These are phyloP conservation scores for Pantelozetes paolii DNA, from an alignment of 2,888 invertebrate species.

Conservation along the genomic window DNA sequence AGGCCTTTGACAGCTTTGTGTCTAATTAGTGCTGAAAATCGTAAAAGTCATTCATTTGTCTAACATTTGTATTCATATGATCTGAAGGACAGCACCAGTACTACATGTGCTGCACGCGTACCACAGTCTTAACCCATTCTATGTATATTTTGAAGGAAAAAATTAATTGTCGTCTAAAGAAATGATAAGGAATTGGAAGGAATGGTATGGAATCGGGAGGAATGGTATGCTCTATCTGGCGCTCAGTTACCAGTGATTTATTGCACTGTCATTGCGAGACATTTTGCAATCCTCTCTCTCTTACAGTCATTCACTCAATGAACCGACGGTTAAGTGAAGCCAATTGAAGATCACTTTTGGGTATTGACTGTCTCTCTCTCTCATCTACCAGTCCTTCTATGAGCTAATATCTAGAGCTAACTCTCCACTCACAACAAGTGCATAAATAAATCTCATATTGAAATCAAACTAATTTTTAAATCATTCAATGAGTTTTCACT, in stretches of 20 bases:
- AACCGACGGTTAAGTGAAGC: conserved; percentile 6
- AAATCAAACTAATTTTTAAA: too few relatives aligned
- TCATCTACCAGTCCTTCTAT: too few relatives aligned
- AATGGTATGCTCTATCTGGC: conserved; percentile 3
- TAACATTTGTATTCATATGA: neutral
- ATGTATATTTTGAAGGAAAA: conserved; percentile 4
- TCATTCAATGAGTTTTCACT: neutral
- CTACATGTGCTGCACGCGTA: neutral
- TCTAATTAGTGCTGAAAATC: conserved; percentile 33
- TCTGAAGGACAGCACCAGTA: neutral
- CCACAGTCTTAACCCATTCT: conserved; percentile 24
- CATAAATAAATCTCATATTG: too few relatives aligned
- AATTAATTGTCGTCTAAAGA: conserved; percentile 23
- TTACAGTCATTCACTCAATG: conserved; percentile 10
- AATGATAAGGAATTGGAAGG: neutral
- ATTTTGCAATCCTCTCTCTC: conserved; percentile 19
- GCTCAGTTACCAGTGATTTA: conserved; percentile 27
- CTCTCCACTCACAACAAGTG: neutral
- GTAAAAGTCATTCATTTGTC: conserved; percentile 29
- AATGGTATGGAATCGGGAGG: too few relatives aligned
- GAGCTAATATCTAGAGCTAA: too few relatives aligned
- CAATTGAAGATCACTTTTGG: conserved; percentile 21
- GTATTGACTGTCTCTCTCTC: conserved; percentile 14
- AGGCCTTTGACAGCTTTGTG: conserved; percentile 32
- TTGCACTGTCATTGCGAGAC: conserved; percentile 32